Evolutionary conservation across 1,140 invertebrate species (phyloP), one percentile per base, ranked within the genome.

Genomic region (Helicorthomorpha holstii): DNA sequence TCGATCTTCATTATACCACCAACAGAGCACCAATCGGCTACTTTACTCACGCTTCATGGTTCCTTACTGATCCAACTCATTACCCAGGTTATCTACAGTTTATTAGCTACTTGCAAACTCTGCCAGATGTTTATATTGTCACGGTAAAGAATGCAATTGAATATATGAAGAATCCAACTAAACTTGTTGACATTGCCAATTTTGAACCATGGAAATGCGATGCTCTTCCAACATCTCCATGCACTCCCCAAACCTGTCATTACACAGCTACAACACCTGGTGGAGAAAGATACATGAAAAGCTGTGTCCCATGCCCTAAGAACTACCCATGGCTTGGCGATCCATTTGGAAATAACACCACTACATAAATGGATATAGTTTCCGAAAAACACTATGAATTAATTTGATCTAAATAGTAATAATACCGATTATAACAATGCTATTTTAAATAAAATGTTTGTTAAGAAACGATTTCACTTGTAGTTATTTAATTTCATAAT

Each of bases 251-350:
- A n/a, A 12, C 7, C 12, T 46, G 45, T 19, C 12, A 46, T 10
- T 46, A 14, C 12, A 46, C 45, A n/a, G n/a, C n/a, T n/a, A 79
- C 59, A 73, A 84, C 56, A 74, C 80, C 42, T 14, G 52, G 47
- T 10, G 59, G 58, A 52, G 48, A 55, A 22, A 50, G 58, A 38
- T 62, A 64, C 55, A 59, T 62, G 58, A 57, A 57, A 14, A 84
- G 82, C 1, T 85, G 83, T 63, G 75, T 72, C 44, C 75, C 81
- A 46, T 85, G 83, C 61, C 83, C 82, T 1, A 74, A 77, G 50
- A 78, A 79, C 61, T 85, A 85, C 72, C 83, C 83, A 1, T 85
- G 82, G 82, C 71, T 85, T 55, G 74, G 80, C 62, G 85, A 85
- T n/a, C n/a, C n/a, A n/a, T n/a, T n/a, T n/a, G n/a, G n/a, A n/a